Evolutionary conservation across 2,888 invertebrate species (phyloP), one percentile per base, ranked within the genome.

Genomic region (Amphimallon solstitiale): DNA sequence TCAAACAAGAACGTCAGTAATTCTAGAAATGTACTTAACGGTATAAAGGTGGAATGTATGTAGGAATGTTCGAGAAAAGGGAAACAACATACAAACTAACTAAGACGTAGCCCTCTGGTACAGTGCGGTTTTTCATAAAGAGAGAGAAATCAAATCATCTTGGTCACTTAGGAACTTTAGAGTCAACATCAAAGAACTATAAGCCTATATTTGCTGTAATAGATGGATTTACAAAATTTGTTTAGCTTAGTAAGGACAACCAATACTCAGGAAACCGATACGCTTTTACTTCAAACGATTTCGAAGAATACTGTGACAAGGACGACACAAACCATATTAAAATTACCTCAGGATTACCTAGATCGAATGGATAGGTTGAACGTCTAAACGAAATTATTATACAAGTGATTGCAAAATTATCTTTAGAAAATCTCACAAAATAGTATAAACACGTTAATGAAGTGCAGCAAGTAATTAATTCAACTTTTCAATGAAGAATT

Each of bases 171-270:
- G 67, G 65, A 21, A 60, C 65, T 7, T 12, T 60, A 29, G 29
- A 21, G 29, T 23, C 12, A 10, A 60, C 60, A 7, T 34, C 4
- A 14, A 60, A 46, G 17, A 35, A 19, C 6, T 61, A 48, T n/a
- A 29, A 29, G 10, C 35, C 46, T 35, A 14, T 61, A 1, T 12
- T 61, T 14, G 61, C 35, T 3, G 14, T 48, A 10, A 10, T 61
- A 14, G 60, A 60, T 46, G 73, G 63, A 1, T 78, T 78, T 54
- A 69, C 75, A 0, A 79, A 79, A 63, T 79, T 77, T 62, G 68
- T 68, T 0, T 78, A 76, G 78, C 21, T 78, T 1, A 0, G 76
- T 74, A 1, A 78, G 76, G 64, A 69, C 76, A 0, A 76, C 74
- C 0, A 70, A 64, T 1, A 34, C 75, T 0, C 70, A 71, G 21